A percentile compares a stretch with the other conserved stretches of the same genome.
Conservation (phyloP, 1,140 invertebrate genomes). For the Homarus americanus region DNA sequence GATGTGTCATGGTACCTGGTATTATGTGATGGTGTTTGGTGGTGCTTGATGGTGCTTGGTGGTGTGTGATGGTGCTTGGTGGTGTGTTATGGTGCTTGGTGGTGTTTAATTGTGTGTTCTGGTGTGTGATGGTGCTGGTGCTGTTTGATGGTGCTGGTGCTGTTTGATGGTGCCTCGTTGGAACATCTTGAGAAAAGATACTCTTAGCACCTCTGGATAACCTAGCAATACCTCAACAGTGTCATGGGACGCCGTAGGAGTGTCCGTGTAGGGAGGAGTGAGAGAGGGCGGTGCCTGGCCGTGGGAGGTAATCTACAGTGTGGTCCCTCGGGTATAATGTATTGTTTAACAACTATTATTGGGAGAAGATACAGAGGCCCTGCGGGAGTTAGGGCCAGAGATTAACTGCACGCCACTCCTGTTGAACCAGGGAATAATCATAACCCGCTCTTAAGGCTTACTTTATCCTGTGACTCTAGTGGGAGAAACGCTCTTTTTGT, state of each 20-base stretch:
- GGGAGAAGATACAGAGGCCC: constrained; percentile 34
- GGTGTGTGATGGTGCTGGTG: too few species aligned
- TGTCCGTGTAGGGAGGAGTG: neutral
- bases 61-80: too few species aligned
- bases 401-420: constrained; percentile 27
- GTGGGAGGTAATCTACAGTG: neutral
- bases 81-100: too few species aligned
- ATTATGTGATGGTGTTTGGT: neutral
- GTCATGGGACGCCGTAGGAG: neutral
- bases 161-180: too few species aligned
- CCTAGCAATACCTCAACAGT: too few species aligned
- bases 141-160: too few species aligned
- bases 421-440: neutral
- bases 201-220: too few species aligned
- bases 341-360: constrained; percentile 54
- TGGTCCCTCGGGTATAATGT: constrained; percentile 29
- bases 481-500: constrained; percentile 9
- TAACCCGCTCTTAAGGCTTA: neutral
- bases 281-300: neutral
- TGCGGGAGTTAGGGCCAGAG: constrained; percentile 29
- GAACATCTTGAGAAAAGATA: too few species aligned
- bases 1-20: too few species aligned
- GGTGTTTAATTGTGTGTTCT: too few species aligned
- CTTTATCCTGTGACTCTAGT: neutral
- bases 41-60: neutral